phyloP scores from a whole-genome alignment of 2,797 vertebrate genomes.

The Crocodylus rhombifer region DNA sequence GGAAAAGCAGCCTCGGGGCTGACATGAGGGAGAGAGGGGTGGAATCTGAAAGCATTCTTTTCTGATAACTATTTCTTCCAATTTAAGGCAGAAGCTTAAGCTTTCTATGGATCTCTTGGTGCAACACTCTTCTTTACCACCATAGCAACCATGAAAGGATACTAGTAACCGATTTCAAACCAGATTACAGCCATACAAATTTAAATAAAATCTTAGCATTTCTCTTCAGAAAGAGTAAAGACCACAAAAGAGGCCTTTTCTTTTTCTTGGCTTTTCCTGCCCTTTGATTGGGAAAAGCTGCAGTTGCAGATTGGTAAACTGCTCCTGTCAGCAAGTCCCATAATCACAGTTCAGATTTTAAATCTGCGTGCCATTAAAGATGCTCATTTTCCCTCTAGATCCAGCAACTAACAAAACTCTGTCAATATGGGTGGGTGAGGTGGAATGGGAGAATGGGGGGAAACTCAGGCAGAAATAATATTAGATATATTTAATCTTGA shows the following conservation, averaged over 20 bases:
- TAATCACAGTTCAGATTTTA: neutral
- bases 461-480: no score
- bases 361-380: neutral
- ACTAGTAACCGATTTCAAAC: neutral
- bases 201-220: neutral
- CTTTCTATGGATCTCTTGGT: neutral
- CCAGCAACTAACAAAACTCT: no score
- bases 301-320: neutral
- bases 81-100: neutral
- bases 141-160: neutral
- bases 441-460: no score
- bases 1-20: no score
- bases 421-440: no score
- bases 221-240: neutral
- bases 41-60: neutral
- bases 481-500: no score
- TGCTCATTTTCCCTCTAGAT: neutral
- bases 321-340: neutral
- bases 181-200: neutral
- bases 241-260: neutral
- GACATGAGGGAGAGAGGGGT: no score
- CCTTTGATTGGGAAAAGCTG: accelerated
- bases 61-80: neutral
- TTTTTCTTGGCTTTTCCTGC: neutral
- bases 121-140: neutral